Evolutionary conservation across 2,797 vertebrate genomes (phyloP).

Genomic region (Rhincodon typus): DNA sequence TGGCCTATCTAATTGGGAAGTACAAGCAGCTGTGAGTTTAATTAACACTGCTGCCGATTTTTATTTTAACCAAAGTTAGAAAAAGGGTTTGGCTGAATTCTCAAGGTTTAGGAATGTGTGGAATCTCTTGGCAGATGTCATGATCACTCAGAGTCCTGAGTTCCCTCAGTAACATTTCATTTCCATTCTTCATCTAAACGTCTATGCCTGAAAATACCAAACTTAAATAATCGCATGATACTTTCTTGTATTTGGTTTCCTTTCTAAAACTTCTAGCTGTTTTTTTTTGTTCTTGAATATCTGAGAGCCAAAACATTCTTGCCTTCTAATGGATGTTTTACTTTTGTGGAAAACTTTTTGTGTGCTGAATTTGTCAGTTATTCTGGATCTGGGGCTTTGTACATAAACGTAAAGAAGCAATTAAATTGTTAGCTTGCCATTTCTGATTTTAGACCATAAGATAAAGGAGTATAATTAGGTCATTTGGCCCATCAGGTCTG

Average conservation of each 20-base stretch:
- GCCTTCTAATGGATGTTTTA: not conserved
- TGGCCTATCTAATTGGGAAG: not conserved
- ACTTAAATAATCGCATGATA: not conserved
- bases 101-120: not conserved
- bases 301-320: not conserved
- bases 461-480: no score
- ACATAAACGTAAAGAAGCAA: not conserved
- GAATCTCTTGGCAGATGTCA: not conserved
- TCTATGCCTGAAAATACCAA: not conserved
- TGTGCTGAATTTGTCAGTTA: not conserved
- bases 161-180: not conserved
- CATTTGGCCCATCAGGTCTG: no score
- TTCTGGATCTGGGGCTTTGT: not conserved
- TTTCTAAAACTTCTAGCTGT: not conserved
- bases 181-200: not conserved
- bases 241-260: not conserved
- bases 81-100: not conserved
- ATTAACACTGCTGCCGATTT: not conserved
- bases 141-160: not conserved
- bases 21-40: not conserved
- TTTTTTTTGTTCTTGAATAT: not conserved
- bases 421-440: not conserved
- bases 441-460: not conserved
- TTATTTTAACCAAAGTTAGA: not conserved
- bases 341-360: not conserved